Evolutionary conservation across 1,140 invertebrate species (phyloP), one percentile per base, ranked within the genome.

Genomic region (Akabosia matsudoensis): DNA sequence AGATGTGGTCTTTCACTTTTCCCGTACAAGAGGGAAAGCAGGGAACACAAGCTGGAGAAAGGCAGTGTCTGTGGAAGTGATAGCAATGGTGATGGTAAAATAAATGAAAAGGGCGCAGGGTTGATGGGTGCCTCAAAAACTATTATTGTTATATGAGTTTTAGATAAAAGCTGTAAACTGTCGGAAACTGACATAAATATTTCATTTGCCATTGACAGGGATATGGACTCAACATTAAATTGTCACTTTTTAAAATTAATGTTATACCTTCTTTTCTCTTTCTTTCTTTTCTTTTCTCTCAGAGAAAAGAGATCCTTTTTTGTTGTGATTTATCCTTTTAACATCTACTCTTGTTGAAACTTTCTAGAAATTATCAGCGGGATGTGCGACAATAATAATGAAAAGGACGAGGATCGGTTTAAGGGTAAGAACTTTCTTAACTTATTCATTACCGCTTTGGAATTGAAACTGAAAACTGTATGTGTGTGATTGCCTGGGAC

Each of bases 341-440:
- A 28, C 24, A 67, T 67, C 45, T 61, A 30, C 61, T 67, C 61
- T 31, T 31, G 7, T 31, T 31, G 24, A 67, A 67, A 67, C 61
- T 67, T 92, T 92, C 85, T 89, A 93, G 92, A 93, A 88, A 90
- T 92, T 82, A 87, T 93, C 84, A 92, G 92, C 87, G 92, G 92
- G 80, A 91, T 92, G 83, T 91, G 90, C 86, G 88, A 90, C 84
- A 88, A 88, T 86, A 90, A 90, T 85, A 90, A 90, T 83, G 90
- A 91, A 85, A 92, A 92, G 85, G 92, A 92, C 85, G 91, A 93
- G 81, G 91, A 92, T 71, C 88, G 91, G 83, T 88, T 89, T 83
- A 92, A 93, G 92, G 91, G 91, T 92, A 90, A 87, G 83, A 51
- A 67, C 74, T 34, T 45, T 71, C 70, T 10, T 22, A 56, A 16